These are phyloP conservation scores for Eilema griseolum DNA, from an alignment of 2,888 invertebrate species.

Conservation along the genomic window DNA sequence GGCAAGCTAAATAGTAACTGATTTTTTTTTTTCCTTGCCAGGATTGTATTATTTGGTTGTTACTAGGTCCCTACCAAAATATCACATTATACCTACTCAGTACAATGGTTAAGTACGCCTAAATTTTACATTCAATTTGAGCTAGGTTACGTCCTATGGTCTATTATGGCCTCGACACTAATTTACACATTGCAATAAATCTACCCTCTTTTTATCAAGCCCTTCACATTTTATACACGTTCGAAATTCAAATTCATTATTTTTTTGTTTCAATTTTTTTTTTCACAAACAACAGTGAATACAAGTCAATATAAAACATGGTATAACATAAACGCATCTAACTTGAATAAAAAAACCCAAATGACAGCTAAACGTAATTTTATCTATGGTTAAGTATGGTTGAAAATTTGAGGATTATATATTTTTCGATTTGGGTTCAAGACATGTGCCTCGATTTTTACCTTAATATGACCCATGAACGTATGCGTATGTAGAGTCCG, in stretches of 20 bases:
- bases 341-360: no score
- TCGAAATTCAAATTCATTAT: not conserved
- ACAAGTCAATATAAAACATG: no score
- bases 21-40: conserved; percentile 7
- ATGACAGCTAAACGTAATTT: no score
- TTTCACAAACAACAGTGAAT: not conserved
- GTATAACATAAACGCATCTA: no score
- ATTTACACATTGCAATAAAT: not conserved
- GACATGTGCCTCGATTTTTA: no score
- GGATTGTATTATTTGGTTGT: not conserved
- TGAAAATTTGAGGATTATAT: no score
- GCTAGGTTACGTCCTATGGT: not conserved
- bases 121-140: not conserved
- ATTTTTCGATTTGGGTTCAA: no score
- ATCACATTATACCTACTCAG: no score
- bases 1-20: not conserved
- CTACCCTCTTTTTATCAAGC: not conserved
- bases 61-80: not conserved
- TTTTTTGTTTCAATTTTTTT: not conserved
- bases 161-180: not conserved
- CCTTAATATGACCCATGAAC: no score
- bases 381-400: no score
- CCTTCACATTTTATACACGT: not conserved
- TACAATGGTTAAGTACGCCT: not conserved
- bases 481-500: no score